Evolutionary conservation across 2,888 invertebrate species (phyloP), one percentile per base, ranked within the genome.

Genomic region (Nomada fucata): DNA sequence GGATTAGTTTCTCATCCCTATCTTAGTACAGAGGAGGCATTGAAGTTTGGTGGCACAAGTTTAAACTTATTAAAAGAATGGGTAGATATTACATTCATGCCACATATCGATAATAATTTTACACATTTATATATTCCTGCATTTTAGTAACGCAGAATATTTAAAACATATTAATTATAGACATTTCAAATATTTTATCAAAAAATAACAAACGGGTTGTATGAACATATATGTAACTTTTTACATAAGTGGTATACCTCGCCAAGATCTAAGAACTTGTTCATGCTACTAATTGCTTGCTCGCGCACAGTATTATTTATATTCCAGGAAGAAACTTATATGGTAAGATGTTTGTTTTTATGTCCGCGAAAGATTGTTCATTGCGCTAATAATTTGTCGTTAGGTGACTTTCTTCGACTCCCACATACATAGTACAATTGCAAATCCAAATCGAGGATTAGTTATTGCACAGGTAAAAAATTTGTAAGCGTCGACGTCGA

Each of bases 401-500:
- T 70, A 95, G 95, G 93, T 95, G 44, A 94, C 94, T 29, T 87
- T 95, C 29, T 93, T 95, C 53, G 95, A 95, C 90, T 94, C 95
- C 0, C 95, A 95, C 86, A 94, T 91, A 26, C 93, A 93, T 69
- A 84, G 86, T 55, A 90, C 88, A 60, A 29, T 64, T 4, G 76
- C 91, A 83, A 94, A 94, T 84, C 82, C 89, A 53, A 91, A 91
- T 61, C 94, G 94, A 84, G 95, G 95, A 70, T 94, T 95, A 65
- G 94, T 95, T 23, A 91, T 95, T 70, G 95, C 95, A 20, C 94
- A 94, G 87, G 94, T 94, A 83, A 89, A 29, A 77, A 50, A 67
- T 79, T 77, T 47, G 11, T 57, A 57, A 67, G 64, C 70, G 36
- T 50, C 29, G 23, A 23, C 44, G 52, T 0, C 20, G 53, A 47